Conservation (phyloP, 2,797 vertebrate species). For the Meda fulgida region DNA sequence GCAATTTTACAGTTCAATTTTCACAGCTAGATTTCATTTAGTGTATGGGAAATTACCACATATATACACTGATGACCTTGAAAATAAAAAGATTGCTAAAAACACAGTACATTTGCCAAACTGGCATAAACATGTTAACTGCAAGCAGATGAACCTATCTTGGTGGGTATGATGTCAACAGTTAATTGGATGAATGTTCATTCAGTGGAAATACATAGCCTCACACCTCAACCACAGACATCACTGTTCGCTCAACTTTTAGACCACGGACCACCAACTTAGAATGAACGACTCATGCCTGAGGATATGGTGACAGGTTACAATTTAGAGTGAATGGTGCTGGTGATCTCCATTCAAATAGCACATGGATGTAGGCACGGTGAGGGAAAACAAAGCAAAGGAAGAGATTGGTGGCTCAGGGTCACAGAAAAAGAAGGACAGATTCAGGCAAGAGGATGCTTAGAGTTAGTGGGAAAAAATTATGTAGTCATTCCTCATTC, state of each 20-base stretch:
- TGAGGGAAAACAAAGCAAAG: neutral
- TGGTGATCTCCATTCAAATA: slow-evolving; percentile 10
- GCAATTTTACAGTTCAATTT: slow-evolving; percentile 44
- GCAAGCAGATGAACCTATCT: neutral
- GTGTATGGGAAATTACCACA: slow-evolving; percentile 5
- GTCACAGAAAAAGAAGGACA: neutral
- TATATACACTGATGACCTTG: neutral
- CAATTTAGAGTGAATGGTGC: slow-evolving; percentile 15
- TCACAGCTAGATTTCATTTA: slow-evolving; percentile 20
- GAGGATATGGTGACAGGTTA: slow-evolving; percentile 30
- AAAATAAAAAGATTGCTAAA: slow-evolving; percentile 25
- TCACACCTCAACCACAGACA: slow-evolving; percentile 12
- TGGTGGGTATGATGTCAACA: slow-evolving; percentile 19
- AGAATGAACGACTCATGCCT: slow-evolving; percentile 27
- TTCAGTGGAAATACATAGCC: slow-evolving; percentile 23
- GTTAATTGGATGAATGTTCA: slow-evolving; percentile 14
- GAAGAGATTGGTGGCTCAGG: slow-evolving; percentile 1
- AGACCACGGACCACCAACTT: slow-evolving; percentile 13
- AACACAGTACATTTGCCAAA: slow-evolving; percentile 4
- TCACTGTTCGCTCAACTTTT: neutral
- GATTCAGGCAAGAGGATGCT: slow-evolving; percentile 9
- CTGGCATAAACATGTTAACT: slow-evolving; percentile 1
- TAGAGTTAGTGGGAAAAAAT: too few species aligned
- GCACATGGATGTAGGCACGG: neutral
- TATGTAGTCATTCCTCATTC: too few species aligned